Base-by-base conservation (phyloP, 2,113 vertebrate genomes). In the Meriones unguiculatus region DNA sequence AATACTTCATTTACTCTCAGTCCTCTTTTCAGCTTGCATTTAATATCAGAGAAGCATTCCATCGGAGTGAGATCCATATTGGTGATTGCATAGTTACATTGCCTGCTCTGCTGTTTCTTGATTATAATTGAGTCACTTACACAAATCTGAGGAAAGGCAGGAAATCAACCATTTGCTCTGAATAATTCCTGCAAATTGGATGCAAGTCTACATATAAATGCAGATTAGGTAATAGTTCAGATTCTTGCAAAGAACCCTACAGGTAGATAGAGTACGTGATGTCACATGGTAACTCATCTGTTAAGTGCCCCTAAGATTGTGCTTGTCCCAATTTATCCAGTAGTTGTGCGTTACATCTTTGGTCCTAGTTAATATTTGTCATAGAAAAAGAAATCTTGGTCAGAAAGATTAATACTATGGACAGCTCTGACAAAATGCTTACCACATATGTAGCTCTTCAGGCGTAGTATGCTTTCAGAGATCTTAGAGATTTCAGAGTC, bases 61-160 rank as follows among this genome's bases (percentile, higher is more conserved):
- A 90, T 95, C 76, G 90, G 82, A 77, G 72, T 18, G 67, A 97
- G 92, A 90, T 91, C 88, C 86, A 93, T 62, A 87, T 0, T 96
- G 92, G 96, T 97, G 97, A 97, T 72, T 94, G 92, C 95, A 81
- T 11, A 78, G 93, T 85, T 95, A 78, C 81, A n/a, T 25, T 64
- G 93, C 59, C 0, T 28, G 88, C 90, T 91, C 88, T 67, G 93
- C 95, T 87, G 76, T 93, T 95, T 76, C 97, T 97, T 97, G 97
- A 98, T 97, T 97, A 97, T 97, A 97, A 97, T 98, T 96, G 96
- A 97, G 95, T 97, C 95, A 95, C 95, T 98, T 97, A 97, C 88
- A 96, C 85, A 95, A 84, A 96, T 94, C 93, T 87, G 86, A 94
- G 96, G 62, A 97, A 96, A 97, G 95, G 86, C 96, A 98, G 95